phyloP scores from a whole-genome alignment of 2,888 invertebrate species.

The Steinernema scapterisci region DNA sequence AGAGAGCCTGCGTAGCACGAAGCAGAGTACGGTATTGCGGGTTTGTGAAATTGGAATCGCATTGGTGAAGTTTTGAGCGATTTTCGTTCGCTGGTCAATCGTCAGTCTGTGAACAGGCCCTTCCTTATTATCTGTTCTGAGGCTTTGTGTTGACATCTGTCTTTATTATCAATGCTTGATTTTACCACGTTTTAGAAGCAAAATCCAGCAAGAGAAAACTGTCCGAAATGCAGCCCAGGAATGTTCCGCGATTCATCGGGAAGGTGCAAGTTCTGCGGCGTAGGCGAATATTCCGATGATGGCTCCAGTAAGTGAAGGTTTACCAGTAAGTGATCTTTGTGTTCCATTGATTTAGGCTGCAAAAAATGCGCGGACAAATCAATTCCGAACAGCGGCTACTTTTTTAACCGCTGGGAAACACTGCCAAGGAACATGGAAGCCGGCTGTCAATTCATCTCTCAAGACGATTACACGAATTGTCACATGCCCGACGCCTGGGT shows the following conservation, averaged over 20 bases:
- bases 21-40: too few species aligned
- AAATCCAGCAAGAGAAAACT: slow-evolving; percentile 61
- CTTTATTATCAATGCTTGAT: not conserved
- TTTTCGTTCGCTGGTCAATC: too few species aligned
- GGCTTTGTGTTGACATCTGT: not conserved
- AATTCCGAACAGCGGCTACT: slow-evolving; percentile 71
- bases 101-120: too few species aligned
- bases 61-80: too few species aligned
- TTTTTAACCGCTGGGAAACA: slow-evolving; percentile 70
- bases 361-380: slow-evolving; percentile 70
- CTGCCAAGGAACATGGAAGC: slow-evolving; percentile 70
- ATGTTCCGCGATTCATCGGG: slow-evolving; percentile 67
- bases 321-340: not conserved
- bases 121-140: too few species aligned
- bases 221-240: slow-evolving; percentile 73
- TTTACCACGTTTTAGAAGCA: slow-evolving; percentile 40
- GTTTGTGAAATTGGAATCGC: too few species aligned
- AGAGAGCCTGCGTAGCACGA: too few species aligned
- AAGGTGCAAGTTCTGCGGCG: slow-evolving; percentile 71
- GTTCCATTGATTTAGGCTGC: slow-evolving; percentile 63
- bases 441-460: slow-evolving; percentile 69
- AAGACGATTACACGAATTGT: slow-evolving; percentile 67
- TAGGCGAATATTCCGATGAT: slow-evolving; percentile 70
- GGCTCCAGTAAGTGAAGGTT: slow-evolving; percentile 62
- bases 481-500: slow-evolving; percentile 71